Percentiles rank a stretch among this genome's conserved stretches.
Evolutionary conservation across 2,888 invertebrate species (phyloP).

Genomic region (Vesta saturnalis): DNA sequence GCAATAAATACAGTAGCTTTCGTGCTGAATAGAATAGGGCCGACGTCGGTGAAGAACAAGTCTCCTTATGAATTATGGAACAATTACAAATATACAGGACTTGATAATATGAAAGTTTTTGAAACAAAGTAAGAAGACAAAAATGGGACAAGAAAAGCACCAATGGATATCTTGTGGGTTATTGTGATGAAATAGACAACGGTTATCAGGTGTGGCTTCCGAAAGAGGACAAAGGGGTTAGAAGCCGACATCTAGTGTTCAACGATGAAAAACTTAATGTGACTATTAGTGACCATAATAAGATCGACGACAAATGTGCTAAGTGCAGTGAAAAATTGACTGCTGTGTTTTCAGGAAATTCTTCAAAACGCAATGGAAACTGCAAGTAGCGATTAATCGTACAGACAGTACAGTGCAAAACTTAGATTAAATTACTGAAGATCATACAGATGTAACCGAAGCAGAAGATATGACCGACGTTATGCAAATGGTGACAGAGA

Average conservation of each 20-base stretch:
- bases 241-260: not conserved
- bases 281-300: too few species aligned
- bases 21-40: too few species aligned
- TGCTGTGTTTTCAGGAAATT: not conserved
- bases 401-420: too few species aligned
- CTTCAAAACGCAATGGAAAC: not conserved
- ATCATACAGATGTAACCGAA: too few species aligned
- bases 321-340: too few species aligned
- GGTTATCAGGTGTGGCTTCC: too few species aligned
- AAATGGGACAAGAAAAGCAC: too few species aligned
- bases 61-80: not conserved
- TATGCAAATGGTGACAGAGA: not conserved
- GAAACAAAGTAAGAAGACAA: too few species aligned
- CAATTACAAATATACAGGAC: not conserved
- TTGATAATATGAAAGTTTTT: not conserved
- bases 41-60: not conserved
- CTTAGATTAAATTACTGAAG: too few species aligned
- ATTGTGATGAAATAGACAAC: too few species aligned
- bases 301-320: not conserved
- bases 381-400: not conserved
- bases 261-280: too few species aligned
- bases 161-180: too few species aligned
- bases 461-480: not conserved
- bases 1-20: not conserved
- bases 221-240: not conserved